Evolutionary conservation across 2,113 vertebrate genomes (phyloP), one percentile per base, ranked within the genome.

Genomic region (Stercorarius parasiticus): DNA sequence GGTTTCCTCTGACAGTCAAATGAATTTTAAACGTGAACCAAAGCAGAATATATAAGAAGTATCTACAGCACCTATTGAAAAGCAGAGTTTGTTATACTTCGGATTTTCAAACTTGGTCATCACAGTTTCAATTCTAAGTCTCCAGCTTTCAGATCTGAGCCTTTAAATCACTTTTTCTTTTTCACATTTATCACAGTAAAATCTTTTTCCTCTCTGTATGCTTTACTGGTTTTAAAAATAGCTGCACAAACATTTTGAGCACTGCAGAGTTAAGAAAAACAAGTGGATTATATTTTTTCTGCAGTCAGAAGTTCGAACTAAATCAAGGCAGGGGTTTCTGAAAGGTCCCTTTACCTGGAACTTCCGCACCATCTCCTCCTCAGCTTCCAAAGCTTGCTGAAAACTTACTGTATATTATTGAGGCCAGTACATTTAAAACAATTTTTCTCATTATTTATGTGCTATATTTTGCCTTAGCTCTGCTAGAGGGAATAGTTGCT

Each of bases 391-490:
- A 59, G 43, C 50, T 3, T 84, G 81, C n/a, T 76, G 88, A 81
- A 89, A 89, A 72, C 25, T 67, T 42, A 32, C 52, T 42, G 66
- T 45, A 29, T 50, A 7, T 85, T 70, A 90, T 50, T 42, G 58
- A 89, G 78, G 70, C 42, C 89, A 94, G 58, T 18, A 79, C 49
- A 77, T 87, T 86, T 72, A 47, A 90, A 95, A 80, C 53, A 26
- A 25, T 77, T 90, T 96, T 74, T 92, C 89, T 95, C 95, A 88
- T 82, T 56, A 96, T 95, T 92, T 95, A 90, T 65, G 26, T 74
- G 59, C 89, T 88, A 86, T 95, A 96, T 88, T 96, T 97, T 96
- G 85, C 80, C 38, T 73, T 72, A 92, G 82, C 42, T 85, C 87
- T 93, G 66, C 15, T 13, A 90, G 42, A 95, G 78, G 70, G 96